These are phyloP conservation scores for Corynorhinus townsendii DNA, from an alignment of 2,113 vertebrate genomes.

Conservation along the genomic window DNA sequence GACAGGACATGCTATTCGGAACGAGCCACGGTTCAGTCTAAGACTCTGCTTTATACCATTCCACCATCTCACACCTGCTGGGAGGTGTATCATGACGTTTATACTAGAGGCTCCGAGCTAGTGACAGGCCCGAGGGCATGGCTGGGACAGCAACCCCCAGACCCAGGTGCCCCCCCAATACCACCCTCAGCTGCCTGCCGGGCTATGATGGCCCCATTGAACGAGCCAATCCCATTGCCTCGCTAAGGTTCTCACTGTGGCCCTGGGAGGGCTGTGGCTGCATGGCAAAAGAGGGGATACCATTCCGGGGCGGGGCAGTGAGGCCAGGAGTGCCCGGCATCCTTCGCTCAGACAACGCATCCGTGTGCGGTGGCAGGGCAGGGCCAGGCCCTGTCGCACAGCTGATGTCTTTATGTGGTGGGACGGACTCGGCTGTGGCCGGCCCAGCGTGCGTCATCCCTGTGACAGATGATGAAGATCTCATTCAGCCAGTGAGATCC, in stretches of 20 bases:
- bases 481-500: background rate
- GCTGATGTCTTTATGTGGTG: background rate
- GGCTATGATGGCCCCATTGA: rapidly evolving
- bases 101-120: background rate
- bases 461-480: constrained; percentile 32
- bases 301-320: background rate
- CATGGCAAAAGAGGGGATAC: background rate
- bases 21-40: background rate
- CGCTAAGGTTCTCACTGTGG: background rate
- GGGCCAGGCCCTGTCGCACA: background rate
- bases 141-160: background rate
- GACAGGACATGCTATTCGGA: background rate
- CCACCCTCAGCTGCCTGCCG: background rate
- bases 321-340: background rate
- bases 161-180: rapidly evolving
- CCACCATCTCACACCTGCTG: background rate
- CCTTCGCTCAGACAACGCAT: background rate
- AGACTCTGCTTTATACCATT: background rate
- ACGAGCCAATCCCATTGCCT: background rate
- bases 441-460: background rate
- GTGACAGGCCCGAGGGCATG: rapidly evolving
- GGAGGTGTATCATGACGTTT: background rate
- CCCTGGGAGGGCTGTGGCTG: background rate
- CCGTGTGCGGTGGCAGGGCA: rapidly evolving
- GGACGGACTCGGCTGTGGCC: rapidly evolving